phyloP scores from a whole-genome alignment of 2,888 invertebrate genomes.

The Mayetiola destructor region DNA sequence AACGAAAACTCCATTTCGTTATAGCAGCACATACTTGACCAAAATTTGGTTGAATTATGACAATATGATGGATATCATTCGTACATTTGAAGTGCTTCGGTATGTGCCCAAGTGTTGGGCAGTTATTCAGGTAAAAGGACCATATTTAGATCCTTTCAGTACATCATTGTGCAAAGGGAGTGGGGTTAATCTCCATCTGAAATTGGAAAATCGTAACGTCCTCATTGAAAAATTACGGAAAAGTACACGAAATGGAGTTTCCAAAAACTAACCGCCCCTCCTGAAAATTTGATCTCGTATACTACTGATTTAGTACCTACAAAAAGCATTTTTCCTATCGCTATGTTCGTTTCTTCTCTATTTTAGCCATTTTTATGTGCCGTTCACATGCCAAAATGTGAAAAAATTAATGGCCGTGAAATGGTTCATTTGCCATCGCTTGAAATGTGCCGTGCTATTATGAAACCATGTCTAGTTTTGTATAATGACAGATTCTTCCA shows the following conservation, averaged over 20 bases:
- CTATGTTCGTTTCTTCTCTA: not conserved
- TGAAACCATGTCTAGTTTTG: slow-evolving; percentile 73
- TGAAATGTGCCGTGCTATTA: slow-evolving; percentile 79
- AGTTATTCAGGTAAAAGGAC: slow-evolving; percentile 51
- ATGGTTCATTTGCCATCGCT: slow-evolving; percentile 72
- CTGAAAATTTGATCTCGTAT: too few species aligned
- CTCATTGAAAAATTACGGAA: too few species aligned
- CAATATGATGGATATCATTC: slow-evolving; percentile 51
- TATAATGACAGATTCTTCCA: slow-evolving; percentile 74
- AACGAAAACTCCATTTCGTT: slow-evolving; percentile 58
- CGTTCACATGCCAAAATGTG: slow-evolving; percentile 85
- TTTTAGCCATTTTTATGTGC: slow-evolving; percentile 84
- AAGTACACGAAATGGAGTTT: too few species aligned
- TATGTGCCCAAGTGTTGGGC: slow-evolving; percentile 92
- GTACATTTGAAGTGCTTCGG: slow-evolving; percentile 57
- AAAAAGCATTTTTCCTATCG: too few species aligned
- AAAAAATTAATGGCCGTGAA: slow-evolving; percentile 44
- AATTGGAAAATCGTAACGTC: too few species aligned
- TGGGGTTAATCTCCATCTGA: too few species aligned
- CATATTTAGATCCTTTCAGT: too few species aligned
- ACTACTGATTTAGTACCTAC: too few species aligned
- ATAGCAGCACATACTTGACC: slow-evolving; percentile 62
- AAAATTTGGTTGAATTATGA: slow-evolving; percentile 52
- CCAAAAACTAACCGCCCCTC: too few species aligned
- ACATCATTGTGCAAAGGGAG: too few species aligned